Percentiles rank a stretch among this genome's conserved stretches.
Evolutionary conservation across 2,113 vertebrate genomes (phyloP).

Genomic region (Rhynchopsitta pachyrhyncha): DNA sequence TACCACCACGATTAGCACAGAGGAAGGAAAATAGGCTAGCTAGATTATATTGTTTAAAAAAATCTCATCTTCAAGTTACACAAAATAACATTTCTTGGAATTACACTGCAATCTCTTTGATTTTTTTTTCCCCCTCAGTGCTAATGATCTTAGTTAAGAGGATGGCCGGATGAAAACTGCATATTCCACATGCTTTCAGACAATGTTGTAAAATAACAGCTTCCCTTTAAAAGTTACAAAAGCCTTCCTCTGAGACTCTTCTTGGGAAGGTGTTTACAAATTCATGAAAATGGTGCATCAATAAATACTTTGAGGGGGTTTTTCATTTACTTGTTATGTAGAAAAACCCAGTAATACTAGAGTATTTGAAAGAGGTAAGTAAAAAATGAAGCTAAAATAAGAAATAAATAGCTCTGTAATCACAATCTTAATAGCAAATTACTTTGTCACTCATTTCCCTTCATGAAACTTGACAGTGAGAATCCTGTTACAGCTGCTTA

Average conservation of each 20-base stretch:
- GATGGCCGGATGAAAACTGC: background rate
- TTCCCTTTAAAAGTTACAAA: background rate
- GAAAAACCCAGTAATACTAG: background rate
- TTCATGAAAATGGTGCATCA: background rate
- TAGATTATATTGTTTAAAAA: background rate
- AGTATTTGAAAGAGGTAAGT: background rate
- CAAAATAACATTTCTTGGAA: background rate
- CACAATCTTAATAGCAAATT: background rate
- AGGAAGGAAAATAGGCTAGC: background rate
- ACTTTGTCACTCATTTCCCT: accelerated
- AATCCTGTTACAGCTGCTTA: background rate
- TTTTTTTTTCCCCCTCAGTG: too few relatives aligned
- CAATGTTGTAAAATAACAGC: background rate
- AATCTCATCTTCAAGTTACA: background rate
- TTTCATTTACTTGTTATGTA: background rate
- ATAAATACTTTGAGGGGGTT: background rate
- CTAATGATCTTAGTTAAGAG: background rate
- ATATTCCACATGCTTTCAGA: background rate
- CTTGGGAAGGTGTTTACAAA: background rate
- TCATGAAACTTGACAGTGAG: background rate
- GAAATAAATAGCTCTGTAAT: background rate
- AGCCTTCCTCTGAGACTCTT: background rate
- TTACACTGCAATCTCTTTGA: background rate
- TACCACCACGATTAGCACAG: background rate
- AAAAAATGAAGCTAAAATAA: background rate